A percentile compares a stretch with the other conserved stretches of the same genome.
These are phyloP conservation scores for Eubucco bourcierii DNA, from an alignment of 2,113 vertebrate species.

Conservation along the genomic window DNA sequence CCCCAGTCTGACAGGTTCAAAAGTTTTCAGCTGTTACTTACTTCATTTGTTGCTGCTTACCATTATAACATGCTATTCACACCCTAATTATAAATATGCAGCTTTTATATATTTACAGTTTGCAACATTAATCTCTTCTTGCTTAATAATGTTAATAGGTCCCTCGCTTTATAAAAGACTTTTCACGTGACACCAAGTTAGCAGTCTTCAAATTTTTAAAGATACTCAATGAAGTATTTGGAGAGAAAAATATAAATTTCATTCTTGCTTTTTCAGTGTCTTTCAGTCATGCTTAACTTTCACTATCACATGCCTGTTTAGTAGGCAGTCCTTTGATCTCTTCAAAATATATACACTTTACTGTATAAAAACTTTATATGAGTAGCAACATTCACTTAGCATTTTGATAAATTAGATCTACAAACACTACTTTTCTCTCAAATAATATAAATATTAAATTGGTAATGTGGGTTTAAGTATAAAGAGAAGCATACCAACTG, in stretches of 20 bases:
- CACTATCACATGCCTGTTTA: background rate
- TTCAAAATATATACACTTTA: background rate
- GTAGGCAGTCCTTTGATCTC: background rate
- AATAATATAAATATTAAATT: background rate
- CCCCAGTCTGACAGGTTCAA: background rate
- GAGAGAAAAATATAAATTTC: background rate
- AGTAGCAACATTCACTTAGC: background rate
- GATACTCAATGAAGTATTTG: background rate
- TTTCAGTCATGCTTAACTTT: conserved; percentile 4
- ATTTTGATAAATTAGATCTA: background rate
- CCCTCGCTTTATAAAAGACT: background rate
- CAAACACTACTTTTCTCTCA: background rate
- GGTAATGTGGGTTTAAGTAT: background rate
- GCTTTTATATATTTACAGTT: background rate
- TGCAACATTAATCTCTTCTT: background rate
- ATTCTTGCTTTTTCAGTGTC: background rate
- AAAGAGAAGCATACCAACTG: background rate
- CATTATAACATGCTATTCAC: background rate
- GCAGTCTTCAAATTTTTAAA: background rate
- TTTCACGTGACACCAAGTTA: background rate
- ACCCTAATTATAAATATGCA: background rate
- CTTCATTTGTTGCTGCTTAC: background rate
- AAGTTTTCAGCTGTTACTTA: conserved; percentile 49
- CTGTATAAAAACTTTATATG: background rate
- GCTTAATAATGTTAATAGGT: background rate